Conservation (phyloP, 2,797 vertebrate species). For the Dromococcyx pavoninus region DNA sequence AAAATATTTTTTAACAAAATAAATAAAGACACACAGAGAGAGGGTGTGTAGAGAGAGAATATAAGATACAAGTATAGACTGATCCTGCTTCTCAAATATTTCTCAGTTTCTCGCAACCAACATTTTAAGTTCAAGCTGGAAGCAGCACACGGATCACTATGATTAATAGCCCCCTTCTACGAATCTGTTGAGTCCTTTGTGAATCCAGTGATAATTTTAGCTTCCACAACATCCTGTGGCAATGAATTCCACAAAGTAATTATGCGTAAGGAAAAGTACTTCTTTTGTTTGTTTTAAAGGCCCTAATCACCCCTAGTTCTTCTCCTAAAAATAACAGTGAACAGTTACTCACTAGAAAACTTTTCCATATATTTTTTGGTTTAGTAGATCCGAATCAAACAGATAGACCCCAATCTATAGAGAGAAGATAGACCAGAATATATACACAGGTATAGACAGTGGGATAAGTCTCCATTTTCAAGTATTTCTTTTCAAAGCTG, state of each 20-base stretch:
- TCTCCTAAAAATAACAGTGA: not conserved
- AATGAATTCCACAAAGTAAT: slow-evolving; percentile 21
- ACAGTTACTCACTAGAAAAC: not conserved
- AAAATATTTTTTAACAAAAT: not conserved
- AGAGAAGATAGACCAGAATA: not conserved
- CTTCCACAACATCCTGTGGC: slow-evolving; percentile 12
- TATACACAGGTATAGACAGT: not conserved
- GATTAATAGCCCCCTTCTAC: slow-evolving; percentile 22
- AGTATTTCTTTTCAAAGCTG: not conserved
- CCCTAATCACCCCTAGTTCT: not conserved
- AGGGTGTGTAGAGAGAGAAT: not conserved
- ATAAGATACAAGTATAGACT: not conserved
- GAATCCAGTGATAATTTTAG: slow-evolving; percentile 47
- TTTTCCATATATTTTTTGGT: not conserved
- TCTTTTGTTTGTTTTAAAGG: not conserved
- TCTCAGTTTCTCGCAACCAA: not conserved
- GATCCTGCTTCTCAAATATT: not conserved
- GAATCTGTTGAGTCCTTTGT: slow-evolving; percentile 23
- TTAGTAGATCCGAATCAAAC: not conserved
- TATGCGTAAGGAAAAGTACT: not conserved
- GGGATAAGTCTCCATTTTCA: not conserved
- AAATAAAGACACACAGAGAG: not conserved
- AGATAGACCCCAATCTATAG: not conserved
- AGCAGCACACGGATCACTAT: not conserved
- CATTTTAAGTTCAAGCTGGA: not conserved